Conservation (phyloP, 2,797 vertebrate species). For the Hyperoplus lanceolatus region DNA sequence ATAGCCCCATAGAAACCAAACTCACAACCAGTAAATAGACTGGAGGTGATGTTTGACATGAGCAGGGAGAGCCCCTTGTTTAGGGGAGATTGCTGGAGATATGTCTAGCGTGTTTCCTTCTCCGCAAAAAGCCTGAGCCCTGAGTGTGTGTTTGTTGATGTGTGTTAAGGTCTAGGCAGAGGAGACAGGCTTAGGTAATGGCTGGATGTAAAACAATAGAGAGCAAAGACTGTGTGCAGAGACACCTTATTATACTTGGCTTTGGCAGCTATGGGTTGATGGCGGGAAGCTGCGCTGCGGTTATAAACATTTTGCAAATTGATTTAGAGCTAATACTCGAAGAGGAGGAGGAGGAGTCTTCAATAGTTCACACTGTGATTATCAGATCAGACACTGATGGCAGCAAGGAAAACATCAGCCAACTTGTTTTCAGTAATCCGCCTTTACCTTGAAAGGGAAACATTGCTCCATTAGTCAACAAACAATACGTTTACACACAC, state of each 20-base stretch:
- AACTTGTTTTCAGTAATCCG: conserved; percentile 58
- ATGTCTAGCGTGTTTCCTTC: conserved; percentile 55
- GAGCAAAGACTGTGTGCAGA: conserved; percentile 31
- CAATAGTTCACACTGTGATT: conserved; percentile 57
- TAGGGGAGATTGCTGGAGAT: conserved; percentile 52
- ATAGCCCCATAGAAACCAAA: conserved; percentile 78
- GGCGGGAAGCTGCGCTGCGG: conserved; percentile 36
- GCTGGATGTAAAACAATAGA: conserved; percentile 71
- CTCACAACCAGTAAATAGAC: conserved; percentile 69
- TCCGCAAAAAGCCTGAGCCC: conserved; percentile 14
- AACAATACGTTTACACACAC: conserved; percentile 38
- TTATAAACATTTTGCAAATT: conserved; percentile 52
- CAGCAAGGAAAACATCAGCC: conserved; percentile 33
- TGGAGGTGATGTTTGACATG: conserved; percentile 77
- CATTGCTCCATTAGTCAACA: conserved; percentile 51
- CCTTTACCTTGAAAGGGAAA: conserved; percentile 48
- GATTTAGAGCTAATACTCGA: conserved; percentile 51
- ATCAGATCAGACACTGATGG: conserved; percentile 64
- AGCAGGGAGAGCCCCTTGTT: conserved; percentile 60
- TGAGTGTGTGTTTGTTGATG: conserved; percentile 37
- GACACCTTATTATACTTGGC: conserved; percentile 50
- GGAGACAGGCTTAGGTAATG: conserved; percentile 72
- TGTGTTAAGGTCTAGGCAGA: conserved; percentile 49
- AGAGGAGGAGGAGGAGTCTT: conserved; percentile 40
- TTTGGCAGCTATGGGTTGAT: conserved; percentile 42